These are phyloP conservation scores for Chionomys nivalis DNA, from an alignment of 2,113 vertebrate genomes.

Conservation along the genomic window DNA sequence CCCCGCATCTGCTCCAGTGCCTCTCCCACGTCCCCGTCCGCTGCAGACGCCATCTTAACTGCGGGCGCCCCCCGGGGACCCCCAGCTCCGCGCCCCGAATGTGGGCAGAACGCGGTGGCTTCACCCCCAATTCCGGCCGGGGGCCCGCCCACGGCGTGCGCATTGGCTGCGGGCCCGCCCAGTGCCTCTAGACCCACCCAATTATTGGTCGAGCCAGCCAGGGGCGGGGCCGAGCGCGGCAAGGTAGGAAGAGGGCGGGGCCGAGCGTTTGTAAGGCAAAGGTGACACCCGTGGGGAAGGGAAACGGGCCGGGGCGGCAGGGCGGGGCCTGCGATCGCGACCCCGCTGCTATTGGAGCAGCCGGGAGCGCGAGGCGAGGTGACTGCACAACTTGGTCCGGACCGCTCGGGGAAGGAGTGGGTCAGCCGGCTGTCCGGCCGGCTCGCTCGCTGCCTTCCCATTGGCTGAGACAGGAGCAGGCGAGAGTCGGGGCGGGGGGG, in stretches of 20 bases:
- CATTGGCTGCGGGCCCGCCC: constrained; percentile 78
- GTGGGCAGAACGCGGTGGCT: constrained; percentile 68
- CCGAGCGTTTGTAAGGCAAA: constrained; percentile 67
- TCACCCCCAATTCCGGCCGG: constrained; percentile 79
- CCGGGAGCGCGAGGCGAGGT: background rate
- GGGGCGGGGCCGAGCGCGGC: constrained; percentile 63
- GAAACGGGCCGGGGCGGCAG: background rate
- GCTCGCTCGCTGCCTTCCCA: constrained; percentile 61
- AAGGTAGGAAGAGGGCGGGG: constrained; percentile 76
- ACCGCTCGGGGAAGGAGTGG: constrained; percentile 68
- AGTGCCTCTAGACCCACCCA: background rate
- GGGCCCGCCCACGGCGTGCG: constrained; percentile 78
- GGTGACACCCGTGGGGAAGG: constrained; percentile 57
- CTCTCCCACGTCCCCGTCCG: constrained; percentile 60
- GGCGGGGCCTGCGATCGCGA: constrained; percentile 48
- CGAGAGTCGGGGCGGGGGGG: constrained; percentile 78
- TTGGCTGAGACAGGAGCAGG: constrained; percentile 85
- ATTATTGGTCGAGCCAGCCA: background rate
- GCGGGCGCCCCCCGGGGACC: constrained; percentile 77
- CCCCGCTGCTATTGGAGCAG: constrained; percentile 44
- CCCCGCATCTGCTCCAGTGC: constrained; percentile 14
- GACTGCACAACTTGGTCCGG: constrained; percentile 10
- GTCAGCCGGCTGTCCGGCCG: constrained; percentile 38
- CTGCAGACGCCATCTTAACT: constrained; percentile 83
- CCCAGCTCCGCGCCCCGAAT: constrained; percentile 71